Evolutionary conservation across 2,113 vertebrate genomes (phyloP).

Genomic region (Herpailurus yagouaroundi): DNA sequence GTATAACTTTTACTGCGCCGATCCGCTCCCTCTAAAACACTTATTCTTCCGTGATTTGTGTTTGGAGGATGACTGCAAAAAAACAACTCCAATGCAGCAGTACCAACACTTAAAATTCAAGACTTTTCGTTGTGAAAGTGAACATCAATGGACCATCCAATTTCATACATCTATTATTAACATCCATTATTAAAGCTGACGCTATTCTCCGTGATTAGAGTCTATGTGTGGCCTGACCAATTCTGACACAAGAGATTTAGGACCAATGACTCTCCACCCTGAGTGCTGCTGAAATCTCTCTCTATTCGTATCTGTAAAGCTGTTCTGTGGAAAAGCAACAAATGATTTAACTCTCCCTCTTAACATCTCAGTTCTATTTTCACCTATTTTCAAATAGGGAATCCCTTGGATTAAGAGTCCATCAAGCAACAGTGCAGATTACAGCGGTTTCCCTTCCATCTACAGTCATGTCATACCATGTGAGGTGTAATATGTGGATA

Average conservation of each 20-base stretch:
- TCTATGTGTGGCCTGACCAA: background rate
- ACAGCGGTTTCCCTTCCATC: background rate
- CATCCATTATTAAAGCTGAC: background rate
- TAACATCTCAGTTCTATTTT: background rate
- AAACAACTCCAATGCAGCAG: background rate
- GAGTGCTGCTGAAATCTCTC: background rate
- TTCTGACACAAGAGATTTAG: background rate
- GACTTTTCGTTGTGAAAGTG: background rate
- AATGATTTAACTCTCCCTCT: background rate
- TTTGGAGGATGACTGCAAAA: background rate
- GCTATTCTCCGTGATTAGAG: background rate
- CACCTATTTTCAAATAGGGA: background rate
- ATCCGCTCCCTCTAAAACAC: background rate
- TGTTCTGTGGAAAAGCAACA: background rate
- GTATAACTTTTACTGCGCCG: background rate
- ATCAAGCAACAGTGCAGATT: background rate
- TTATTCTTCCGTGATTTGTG: background rate
- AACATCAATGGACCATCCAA: background rate
- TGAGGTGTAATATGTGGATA: background rate
- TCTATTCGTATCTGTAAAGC: background rate
- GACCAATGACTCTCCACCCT: background rate
- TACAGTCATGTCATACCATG: background rate
- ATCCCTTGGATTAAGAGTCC: slow-evolving; percentile 3
- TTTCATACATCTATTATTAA: background rate
- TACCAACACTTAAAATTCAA: background rate